Evolutionary conservation across 2,888 invertebrate genomes (phyloP).

Genomic region (Caenorhabditis panamensis): DNA sequence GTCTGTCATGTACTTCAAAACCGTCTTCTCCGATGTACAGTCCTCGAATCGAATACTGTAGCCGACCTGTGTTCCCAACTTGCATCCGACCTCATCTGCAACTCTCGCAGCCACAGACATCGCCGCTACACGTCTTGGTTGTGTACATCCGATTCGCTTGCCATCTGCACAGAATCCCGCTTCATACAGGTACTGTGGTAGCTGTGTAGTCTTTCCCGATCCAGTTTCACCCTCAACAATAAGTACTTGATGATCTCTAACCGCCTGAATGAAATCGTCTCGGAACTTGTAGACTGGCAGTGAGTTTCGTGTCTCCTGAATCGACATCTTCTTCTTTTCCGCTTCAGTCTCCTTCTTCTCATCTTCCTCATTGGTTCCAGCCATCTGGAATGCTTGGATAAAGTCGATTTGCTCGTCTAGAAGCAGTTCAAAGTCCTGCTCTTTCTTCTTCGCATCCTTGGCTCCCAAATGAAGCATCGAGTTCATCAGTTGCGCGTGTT

Average conservation of each 20-base stretch:
- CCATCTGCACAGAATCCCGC: slow-evolving; percentile 85
- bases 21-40: slow-evolving; percentile 96
- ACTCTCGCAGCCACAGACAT: slow-evolving; percentile 99
- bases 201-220: slow-evolving; percentile 85
- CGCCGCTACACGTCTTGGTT: slow-evolving; percentile 97
- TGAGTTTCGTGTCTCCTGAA: slow-evolving; percentile 93
- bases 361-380: slow-evolving; percentile 82
- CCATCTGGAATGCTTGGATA: slow-evolving; percentile 86
- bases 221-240: slow-evolving; percentile 86
- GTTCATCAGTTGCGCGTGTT: slow-evolving; percentile 65
- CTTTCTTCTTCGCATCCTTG: slow-evolving; percentile 73
- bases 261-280: slow-evolving; percentile 91
- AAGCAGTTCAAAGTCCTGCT: slow-evolving; percentile 91
- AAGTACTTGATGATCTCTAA: slow-evolving; percentile 85
- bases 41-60: slow-evolving; percentile 96
- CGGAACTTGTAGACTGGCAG: slow-evolving; percentile 95
- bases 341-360: slow-evolving; percentile 67
- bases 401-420: slow-evolving; percentile 97
- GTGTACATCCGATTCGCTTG: slow-evolving; percentile 96
- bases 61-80: slow-evolving; percentile 88
- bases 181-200: slow-evolving; percentile 84
- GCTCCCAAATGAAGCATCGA: slow-evolving; percentile 65
- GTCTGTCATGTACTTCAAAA: slow-evolving; percentile 99
- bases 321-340: slow-evolving; percentile 83
- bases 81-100: slow-evolving; percentile 96